Base-by-base conservation (phyloP, 2,797 vertebrate species). In the Ciconia nigra region DNA sequence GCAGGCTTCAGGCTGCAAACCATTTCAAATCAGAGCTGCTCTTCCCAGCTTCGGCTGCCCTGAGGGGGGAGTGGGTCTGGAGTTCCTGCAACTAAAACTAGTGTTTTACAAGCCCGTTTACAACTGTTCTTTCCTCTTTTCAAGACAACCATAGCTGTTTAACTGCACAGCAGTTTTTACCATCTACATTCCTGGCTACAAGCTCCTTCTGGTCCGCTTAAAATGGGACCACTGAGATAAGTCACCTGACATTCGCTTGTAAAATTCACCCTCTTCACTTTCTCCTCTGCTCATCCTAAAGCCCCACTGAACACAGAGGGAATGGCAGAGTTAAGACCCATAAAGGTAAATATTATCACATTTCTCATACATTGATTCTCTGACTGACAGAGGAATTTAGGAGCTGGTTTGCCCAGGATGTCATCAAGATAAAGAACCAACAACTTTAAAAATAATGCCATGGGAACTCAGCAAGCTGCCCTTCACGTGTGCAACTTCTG, bases 71-170 rank as follows among this genome's bases (percentile, higher is more conserved):
- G 59, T 1, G 41, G 35, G 18, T 44, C 58, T 61, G 77, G 37
- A 80, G 81, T 0, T 61, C 87, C 55, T 35, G 39, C 88, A 55
- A n/a, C 80, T 54, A 58, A 69, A 59, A 10, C 24, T 2, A 14
- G 13, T 51, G 62, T 52, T 95, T 91, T 94, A 92, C 90, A 88
- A 96, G 49, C 71, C 77, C 6, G 2, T 95, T 91, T 90, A 83
- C 69, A 89, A 49, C 46, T 11, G 19, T 14, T 67, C 69, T 79
- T 72, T 51, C 87, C 85, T 89, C 82, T 55, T 62, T 90, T 61
- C 65, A 33, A 90, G 77, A 25, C 77, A 35, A 20, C 44, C 26
- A 9, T 5, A 2, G 84, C 79, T 41, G 54, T 51, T 77, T 21
- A 66, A 47, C 33, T 4, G 24, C 83, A 9, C 57, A 5, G 92